Base-by-base conservation (phyloP, 2,888 invertebrate species). In the Melikaiella ostensackeni region DNA sequence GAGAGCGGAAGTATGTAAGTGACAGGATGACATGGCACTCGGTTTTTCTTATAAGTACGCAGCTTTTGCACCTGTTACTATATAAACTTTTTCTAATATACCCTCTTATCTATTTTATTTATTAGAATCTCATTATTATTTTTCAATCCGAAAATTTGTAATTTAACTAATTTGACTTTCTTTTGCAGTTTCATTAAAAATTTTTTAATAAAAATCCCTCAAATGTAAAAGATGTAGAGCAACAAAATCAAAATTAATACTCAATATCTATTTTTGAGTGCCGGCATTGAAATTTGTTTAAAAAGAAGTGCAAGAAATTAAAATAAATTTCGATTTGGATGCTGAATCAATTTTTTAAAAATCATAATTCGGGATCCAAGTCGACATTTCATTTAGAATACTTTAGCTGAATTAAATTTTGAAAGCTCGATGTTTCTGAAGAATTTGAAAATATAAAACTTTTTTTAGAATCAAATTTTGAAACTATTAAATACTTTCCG, bases 1-100 rank as follows among this genome's bases (percentile, higher is more conserved):
- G 77, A 81, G 81, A 77, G 82, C 85, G 85, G 86, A 86, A 86
- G 84, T 78, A 86, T 85, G 83, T 77, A 78, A 77, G 75, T 63
- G 76, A 78, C 79, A 78, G 75, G 81, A 82, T 82, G 81, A 83
- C 79, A 81, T 79, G 81, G 79, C 80, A 78, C 57, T 78, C 64
- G 74, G 66, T 79, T 81, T 83, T 81, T 80, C 80, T 80, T 76
- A 74, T 78, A 79, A 79, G 74, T 76, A 19, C 24, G 79, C 80
- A 74, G 76, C 76, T 79, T 83, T 81, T 79, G 80, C 83, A 82
- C 80, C 80, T 83, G 82, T 77, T 78, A 78, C 30, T 50, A n/a
- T 27, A 42, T 46, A 0, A 30, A 46, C 5, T 70, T 21, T 50
- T 70, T 16, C 59, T 59, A 59, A 24, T 27, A 27, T 55, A 55